Evolutionary conservation across 2,888 invertebrate species (phyloP), one percentile per base, ranked within the genome.

Genomic region (Xylocampa areola): DNA sequence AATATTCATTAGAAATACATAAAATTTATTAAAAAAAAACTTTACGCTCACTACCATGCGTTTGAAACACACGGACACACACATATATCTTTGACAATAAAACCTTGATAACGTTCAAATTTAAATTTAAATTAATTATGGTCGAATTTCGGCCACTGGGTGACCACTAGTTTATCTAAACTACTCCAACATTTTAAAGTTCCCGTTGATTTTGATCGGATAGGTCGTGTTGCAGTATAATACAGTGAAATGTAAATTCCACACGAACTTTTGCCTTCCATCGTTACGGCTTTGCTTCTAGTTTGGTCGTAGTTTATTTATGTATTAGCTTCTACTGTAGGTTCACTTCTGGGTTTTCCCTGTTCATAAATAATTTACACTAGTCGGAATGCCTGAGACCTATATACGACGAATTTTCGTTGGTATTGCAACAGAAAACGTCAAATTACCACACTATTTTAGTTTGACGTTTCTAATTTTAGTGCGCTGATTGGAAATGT

Each of bases 341-440:
- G 17, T 23, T 21, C 23, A 1, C n/a, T 19, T 16, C 19, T 36
- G 16, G 33, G 8, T 16, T 30, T 43, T 45, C 16, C 30, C 27
- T 2, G 43, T 37, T 65, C 44, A 54, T 65, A 41, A 49, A 62
- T 65, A 30, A 65, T 68, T 54, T 65, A 40, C 14, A 8, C 16
- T 29, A 53, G 35, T 62, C 43, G 36, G 40, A 13, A 11, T 11
- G 11, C 16, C 5, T 16, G 10, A n/a, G 17, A 43, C 45, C 44
- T 54, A 45, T 23, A 32, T 68, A 30, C 21, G 40, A 44, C 14
- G 7, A 4, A 8, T 8, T 16, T 4, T 30, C 29, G 30, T 33
- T 30, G 30, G 16, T 43, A 48, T 19, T 17, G 11, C 8, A 36
- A 21, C 35, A 36, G 44, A 53, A n/a, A 49, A 32, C 2, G 7